Base-by-base conservation (phyloP, 92 coral and sea anemone species). In the Epizoanthus ramosus region DNA sequence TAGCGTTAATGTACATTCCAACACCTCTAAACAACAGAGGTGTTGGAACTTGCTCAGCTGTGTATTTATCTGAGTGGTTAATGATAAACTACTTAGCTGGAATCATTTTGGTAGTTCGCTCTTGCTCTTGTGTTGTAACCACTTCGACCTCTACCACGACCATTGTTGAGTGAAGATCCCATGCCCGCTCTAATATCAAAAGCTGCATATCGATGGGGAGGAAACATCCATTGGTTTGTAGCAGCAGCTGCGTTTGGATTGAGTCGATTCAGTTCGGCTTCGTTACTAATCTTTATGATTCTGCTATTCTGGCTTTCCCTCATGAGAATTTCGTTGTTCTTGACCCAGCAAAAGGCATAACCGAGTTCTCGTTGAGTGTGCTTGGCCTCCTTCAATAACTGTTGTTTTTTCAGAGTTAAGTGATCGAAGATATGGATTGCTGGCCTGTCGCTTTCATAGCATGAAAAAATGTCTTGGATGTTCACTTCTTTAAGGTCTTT, bases 261-360 rank as follows among this genome's bases (percentile, higher is more conserved):
- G 9, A 69, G 74, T 31, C 74, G 57, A 15, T 37, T 21, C 18
- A 69, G 74, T 15, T 69, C 57, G 50, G 74, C 74, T 69, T 69
- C 50, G 4, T 69, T 69, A 19, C 41, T 69, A 54, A 69, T 69
- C 41, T 69, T 69, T 15, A 69, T 69, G 18, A 37, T 2, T 69
- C 74, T 69, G 47, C 74, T 69, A 31, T 21, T n/a, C 22, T 45
- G 19, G 74, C 41, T 45, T 69, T 39, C 74, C 18, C 74, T 69
- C 74, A 69, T 69, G 37, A 69, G 57, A 45, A 69, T 69, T 14
- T 69, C 50, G 41, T 43, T 68, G 18, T 68, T 68, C 45, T 68
- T 68, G 18, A 68, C 74, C 74, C 56, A 68, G 18, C 74, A 68
- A 19, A 28, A 68, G 45, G 54, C 74, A 68, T 68, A 35, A 43